Percentiles rank a stretch among this genome's conserved stretches.
phyloP scores from a whole-genome alignment of 1,140 invertebrate species.

The Drosophila nebulosa region DNA sequence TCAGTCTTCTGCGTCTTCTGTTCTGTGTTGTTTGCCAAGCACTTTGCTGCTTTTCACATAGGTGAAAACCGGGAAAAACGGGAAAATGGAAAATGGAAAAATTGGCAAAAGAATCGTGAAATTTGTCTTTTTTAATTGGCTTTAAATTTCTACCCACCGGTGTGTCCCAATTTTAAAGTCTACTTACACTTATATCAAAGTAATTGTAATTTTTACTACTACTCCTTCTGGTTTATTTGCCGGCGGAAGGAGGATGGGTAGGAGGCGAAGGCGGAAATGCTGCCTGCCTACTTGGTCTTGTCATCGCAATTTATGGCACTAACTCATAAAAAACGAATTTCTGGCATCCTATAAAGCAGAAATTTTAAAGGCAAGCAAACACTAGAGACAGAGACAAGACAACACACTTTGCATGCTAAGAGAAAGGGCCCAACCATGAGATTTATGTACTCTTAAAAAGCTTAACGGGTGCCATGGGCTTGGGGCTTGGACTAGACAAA shows the following conservation, averaged over 20 bases:
- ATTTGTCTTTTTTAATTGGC: conserved; percentile 13
- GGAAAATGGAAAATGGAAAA: background rate
- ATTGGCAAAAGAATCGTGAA: background rate
- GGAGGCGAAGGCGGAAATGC: background rate
- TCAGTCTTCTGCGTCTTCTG: conserved; percentile 53
- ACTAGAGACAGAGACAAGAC: conserved; percentile 40
- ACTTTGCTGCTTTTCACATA: conserved; percentile 19
- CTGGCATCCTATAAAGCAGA: conserved; percentile 21
- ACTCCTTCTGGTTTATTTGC: conserved; percentile 12
- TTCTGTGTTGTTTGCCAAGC: conserved; percentile 48
- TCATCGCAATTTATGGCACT: conserved; percentile 74
- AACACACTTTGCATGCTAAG: conserved; percentile 51
- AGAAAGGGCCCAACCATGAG: conserved; percentile 55
- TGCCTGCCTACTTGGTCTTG: conserved; percentile 38
- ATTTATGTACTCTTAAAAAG: conserved; percentile 47
- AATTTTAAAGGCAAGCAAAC: conserved; percentile 35
- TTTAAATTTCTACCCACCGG: background rate
- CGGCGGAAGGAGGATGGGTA: conserved; percentile 24
- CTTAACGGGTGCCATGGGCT: conserved; percentile 32
- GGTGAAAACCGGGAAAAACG: conserved; percentile 10
- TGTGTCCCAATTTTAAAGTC: conserved; percentile 49
- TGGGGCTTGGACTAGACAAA: conserved; percentile 27
- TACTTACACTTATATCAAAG: conserved; percentile 27
- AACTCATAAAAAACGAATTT: conserved; percentile 65
- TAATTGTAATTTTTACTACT: conserved; percentile 49